Conservation (phyloP, 2,888 invertebrate genomes). For the Archips crataeganus region DNA sequence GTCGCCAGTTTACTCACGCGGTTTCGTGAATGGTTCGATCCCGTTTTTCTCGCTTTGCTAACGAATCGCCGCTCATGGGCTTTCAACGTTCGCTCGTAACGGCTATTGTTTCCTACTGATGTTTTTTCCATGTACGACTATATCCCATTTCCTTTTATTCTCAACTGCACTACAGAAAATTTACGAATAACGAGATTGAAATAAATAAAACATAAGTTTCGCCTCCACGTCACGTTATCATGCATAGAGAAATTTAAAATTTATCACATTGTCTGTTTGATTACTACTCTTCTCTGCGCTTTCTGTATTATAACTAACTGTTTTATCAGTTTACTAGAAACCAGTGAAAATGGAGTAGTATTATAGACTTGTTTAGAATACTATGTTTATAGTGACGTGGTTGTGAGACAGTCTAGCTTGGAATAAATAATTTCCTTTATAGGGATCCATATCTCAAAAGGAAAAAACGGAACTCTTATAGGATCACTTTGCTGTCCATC, state of each 20-base stretch:
- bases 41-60: conserved; percentile 60
- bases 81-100: conserved; percentile 64
- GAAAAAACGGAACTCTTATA: no score
- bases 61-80: conserved; percentile 69
- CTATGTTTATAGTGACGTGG: no score
- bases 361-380: no score
- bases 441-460: no score
- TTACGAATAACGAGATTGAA: conserved; percentile 23
- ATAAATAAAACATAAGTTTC: conserved; percentile 22
- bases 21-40: conserved; percentile 2
- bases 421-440: no score
- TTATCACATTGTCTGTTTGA: conserved; percentile 31
- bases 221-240: conserved; percentile 16
- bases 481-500: no score
- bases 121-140: conserved; percentile 56
- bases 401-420: no score
- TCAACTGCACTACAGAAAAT: conserved; percentile 54
- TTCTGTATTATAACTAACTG: conserved; percentile 21
- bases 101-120: conserved; percentile 65
- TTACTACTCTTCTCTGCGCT: conserved; percentile 21
- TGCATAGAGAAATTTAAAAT: conserved; percentile 39
- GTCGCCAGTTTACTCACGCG: conserved; percentile 1
- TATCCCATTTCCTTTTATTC: conserved; percentile 57
- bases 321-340: conserved; percentile 14
- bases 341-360: no score